phyloP scores from a whole-genome alignment of 2,888 invertebrate genomes.

The Callimorpha dominula region DNA sequence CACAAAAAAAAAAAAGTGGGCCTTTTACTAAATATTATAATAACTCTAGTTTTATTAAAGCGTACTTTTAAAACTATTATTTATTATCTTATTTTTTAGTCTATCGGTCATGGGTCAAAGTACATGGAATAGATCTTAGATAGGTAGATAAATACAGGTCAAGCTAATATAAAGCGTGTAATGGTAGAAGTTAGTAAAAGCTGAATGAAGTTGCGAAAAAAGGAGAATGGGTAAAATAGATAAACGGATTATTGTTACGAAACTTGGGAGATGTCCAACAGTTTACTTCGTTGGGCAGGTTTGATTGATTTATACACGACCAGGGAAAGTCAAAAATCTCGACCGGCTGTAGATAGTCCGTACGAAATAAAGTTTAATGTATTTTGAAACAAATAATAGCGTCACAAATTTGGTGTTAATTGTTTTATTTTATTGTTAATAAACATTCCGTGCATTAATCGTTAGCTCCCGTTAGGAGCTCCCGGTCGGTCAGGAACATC shows the following conservation, averaged over 20 bases:
- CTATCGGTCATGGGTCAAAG: too few relatives aligned
- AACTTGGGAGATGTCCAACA: constrained; percentile 9
- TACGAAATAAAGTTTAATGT: not conserved
- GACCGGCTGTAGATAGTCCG: not conserved
- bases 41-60: too few relatives aligned
- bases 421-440: not conserved
- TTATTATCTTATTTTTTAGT: too few relatives aligned
- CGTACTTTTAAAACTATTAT: too few relatives aligned
- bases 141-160: too few relatives aligned
- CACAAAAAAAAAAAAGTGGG: too few relatives aligned
- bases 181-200: not conserved
- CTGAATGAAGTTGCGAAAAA: not conserved
- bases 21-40: too few relatives aligned
- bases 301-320: constrained; percentile 10
- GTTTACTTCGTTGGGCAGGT: constrained; percentile 5
- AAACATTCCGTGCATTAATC: too few relatives aligned
- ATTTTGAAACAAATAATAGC: not conserved
- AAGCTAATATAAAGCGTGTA: not conserved
- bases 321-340: not conserved
- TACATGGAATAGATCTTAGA: too few relatives aligned
- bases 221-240: not conserved
- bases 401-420: not conserved
- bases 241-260: constrained; percentile 5
- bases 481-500: too few relatives aligned
- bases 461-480: too few relatives aligned